Conservation (phyloP, 2,113 vertebrate species). For the Hoplias malabaricus region DNA sequence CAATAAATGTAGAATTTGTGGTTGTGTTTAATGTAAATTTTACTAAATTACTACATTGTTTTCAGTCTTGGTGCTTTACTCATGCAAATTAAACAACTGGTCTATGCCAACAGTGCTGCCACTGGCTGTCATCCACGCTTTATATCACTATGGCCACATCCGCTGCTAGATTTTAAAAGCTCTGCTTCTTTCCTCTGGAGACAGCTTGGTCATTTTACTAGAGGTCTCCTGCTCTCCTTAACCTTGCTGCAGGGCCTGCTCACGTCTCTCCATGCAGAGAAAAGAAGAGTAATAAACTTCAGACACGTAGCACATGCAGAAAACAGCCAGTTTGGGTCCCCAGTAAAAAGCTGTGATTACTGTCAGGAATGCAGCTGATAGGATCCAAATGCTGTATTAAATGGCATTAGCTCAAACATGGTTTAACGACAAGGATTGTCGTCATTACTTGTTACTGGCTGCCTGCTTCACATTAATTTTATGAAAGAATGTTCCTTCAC, state of each 20-base stretch:
- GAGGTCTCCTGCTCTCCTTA: slow-evolving; percentile 4
- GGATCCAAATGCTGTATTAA: slow-evolving; percentile 26
- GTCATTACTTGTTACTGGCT: slow-evolving; percentile 1
- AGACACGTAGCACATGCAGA: slow-evolving; percentile 15
- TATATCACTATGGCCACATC: neutral
- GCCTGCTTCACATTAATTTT: slow-evolving; percentile 11
- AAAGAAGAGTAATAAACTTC: slow-evolving; percentile 14
- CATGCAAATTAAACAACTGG: neutral
- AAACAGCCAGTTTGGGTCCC: neutral
- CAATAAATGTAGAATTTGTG: no score
- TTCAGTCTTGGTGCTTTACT: neutral
- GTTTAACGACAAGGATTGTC: slow-evolving; percentile 14
- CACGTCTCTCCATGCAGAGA: neutral
- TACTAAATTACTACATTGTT: no score
- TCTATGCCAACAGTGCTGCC: neutral
- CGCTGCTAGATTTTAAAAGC: neutral
- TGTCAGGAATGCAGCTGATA: slow-evolving; percentile 19
- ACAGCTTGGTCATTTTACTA: slow-evolving; percentile 9
- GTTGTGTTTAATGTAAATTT: no score
- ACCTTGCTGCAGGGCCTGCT: slow-evolving; percentile 19
- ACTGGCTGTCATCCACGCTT: neutral
- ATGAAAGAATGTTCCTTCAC: slow-evolving; percentile 2
- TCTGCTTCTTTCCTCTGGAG: neutral
- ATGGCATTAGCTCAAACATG: neutral
- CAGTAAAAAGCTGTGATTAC: slow-evolving; percentile 32